Percentiles rank a stretch among this genome's conserved stretches.
Conservation (phyloP, 35 echinoderm and acorn worm genomes). For the Strongylocentrotus purpuratus region DNA sequence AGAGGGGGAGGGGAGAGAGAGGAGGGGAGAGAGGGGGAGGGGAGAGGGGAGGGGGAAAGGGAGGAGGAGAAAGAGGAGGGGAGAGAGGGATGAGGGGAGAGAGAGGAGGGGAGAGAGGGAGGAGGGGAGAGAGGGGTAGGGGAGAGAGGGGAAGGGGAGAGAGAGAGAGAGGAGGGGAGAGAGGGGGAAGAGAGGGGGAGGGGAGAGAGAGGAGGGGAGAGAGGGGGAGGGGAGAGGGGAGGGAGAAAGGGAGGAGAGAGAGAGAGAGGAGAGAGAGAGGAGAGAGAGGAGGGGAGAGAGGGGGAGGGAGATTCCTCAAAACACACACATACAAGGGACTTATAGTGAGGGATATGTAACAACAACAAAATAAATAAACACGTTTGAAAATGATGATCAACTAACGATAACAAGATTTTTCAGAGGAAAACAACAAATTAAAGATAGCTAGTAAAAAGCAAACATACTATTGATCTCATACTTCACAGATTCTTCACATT, state of each 20-base stretch:
- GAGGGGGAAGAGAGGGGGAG: neutral
- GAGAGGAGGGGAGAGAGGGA: neutral
- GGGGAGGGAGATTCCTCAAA: slow-evolving; percentile 47
- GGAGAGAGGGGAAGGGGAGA: neutral
- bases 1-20: neutral
- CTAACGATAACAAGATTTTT: too few species aligned
- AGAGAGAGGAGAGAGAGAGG: neutral
- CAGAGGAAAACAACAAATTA: too few species aligned
- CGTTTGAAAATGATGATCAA: too few species aligned
- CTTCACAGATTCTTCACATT: slow-evolving; percentile 75
- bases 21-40: neutral
- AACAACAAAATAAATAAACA: neutral
- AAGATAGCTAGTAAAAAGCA: neutral
- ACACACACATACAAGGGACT: slow-evolving; percentile 80
- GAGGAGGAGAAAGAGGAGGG: neutral
- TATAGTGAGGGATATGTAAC: slow-evolving; percentile 63
- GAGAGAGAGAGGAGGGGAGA: neutral
- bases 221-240: neutral
- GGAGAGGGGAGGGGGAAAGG: too few species aligned
- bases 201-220: neutral
- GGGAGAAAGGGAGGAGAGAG: slow-evolving; percentile 78
- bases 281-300: too few species aligned
- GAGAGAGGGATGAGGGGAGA: neutral
- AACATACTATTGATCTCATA: neutral
- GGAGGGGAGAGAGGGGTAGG: neutral